Evolutionary conservation across 2,113 vertebrate species (phyloP).

Genomic region (Tyrannus savana): DNA sequence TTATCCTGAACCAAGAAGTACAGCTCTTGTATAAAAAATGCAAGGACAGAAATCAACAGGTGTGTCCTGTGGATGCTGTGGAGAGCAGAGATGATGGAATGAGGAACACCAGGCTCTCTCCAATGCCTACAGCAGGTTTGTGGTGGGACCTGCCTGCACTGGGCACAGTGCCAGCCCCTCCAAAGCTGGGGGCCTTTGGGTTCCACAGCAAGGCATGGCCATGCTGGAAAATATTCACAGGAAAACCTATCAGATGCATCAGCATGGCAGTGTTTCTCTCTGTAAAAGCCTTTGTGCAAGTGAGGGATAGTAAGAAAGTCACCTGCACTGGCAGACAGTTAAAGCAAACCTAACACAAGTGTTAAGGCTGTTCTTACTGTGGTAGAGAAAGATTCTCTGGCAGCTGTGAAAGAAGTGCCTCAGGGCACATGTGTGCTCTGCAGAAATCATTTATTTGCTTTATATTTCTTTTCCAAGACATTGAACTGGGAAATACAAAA

Average conservation of each 20-base stretch:
- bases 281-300: neutral
- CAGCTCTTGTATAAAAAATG: neutral
- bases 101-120: neutral
- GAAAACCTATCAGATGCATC: neutral
- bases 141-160: neutral
- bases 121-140: neutral
- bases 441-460: neutral
- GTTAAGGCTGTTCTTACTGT: neutral
- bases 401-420: neutral
- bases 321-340: neutral
- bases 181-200: neutral
- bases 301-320: neutral
- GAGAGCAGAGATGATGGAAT: accelerated
- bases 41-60: neutral
- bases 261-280: neutral
- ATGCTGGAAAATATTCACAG: neutral
- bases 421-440: neutral
- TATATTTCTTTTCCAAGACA: neutral
- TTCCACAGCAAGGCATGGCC: neutral
- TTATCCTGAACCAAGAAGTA: neutral
- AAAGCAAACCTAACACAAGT: neutral
- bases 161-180: neutral
- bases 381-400: neutral
- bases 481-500: neutral
- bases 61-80: no score